A percentile compares a stretch with the other conserved stretches of the same genome.
These are phyloP conservation scores for Dermochelys coriacea DNA, from an alignment of 2,797 vertebrate species.

Conservation along the genomic window DNA sequence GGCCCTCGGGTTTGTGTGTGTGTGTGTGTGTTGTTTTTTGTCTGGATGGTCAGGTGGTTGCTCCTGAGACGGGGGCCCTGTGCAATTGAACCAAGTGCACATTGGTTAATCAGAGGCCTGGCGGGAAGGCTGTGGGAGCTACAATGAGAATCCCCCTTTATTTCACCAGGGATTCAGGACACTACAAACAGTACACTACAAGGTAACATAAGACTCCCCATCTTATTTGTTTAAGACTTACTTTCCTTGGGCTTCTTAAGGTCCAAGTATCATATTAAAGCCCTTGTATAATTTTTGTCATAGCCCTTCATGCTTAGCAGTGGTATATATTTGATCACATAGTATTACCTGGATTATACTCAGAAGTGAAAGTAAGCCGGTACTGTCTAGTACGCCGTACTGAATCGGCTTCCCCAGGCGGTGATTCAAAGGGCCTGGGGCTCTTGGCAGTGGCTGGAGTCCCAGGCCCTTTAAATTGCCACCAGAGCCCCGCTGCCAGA, in stretches of 20 bases:
- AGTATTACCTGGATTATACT: neutral
- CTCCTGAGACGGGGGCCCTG: too few relatives aligned
- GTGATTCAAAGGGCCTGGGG: too few relatives aligned
- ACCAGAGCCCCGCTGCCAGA: too few relatives aligned
- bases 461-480: too few relatives aligned
- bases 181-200: neutral
- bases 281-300: neutral
- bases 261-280: neutral
- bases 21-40: neutral
- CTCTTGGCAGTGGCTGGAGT: too few relatives aligned
- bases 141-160: neutral
- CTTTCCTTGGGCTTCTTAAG: neutral
- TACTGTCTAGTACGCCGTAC: too few relatives aligned
- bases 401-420: too few relatives aligned
- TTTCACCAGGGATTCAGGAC: neutral
- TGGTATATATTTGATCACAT: neutral
- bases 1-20: neutral
- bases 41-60: neutral
- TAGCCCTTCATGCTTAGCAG: neutral
- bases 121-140: neutral
- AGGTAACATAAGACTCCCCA: neutral
- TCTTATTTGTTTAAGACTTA: neutral
- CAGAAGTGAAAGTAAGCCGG: too few relatives aligned
- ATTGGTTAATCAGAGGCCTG: neutral
- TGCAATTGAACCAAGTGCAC: neutral